phyloP scores from a whole-genome alignment of 2,888 invertebrate species.

The Machimus atricapillus region DNA sequence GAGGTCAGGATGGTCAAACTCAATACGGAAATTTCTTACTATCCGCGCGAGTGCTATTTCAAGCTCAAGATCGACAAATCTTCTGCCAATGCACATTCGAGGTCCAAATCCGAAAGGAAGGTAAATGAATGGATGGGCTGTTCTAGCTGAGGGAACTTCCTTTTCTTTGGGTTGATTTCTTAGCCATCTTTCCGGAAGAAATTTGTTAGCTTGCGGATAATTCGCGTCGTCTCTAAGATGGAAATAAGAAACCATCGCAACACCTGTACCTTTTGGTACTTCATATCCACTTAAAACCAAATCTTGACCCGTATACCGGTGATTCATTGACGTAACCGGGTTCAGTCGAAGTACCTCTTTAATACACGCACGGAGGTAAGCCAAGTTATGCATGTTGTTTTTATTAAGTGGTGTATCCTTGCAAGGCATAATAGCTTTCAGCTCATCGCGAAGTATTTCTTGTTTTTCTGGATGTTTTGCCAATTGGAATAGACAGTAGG shows the following conservation, averaged over 20 bases:
- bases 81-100: constrained; percentile 71
- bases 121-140: constrained; percentile 65
- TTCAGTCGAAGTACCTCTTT: constrained; percentile 74
- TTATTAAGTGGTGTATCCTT: constrained; percentile 60
- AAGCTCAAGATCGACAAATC: constrained; percentile 76
- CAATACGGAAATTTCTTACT: constrained; percentile 54
- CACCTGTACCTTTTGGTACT: constrained; percentile 71
- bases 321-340: constrained; percentile 68
- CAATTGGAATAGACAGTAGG: constrained; percentile 53
- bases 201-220: constrained; percentile 57
- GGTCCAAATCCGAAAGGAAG: constrained; percentile 75
- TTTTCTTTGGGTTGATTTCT: constrained; percentile 48
- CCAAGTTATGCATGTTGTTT: constrained; percentile 62
- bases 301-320: constrained; percentile 65
- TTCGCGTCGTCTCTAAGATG: constrained; percentile 61
- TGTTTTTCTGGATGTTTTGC: constrained; percentile 72
- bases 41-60: constrained; percentile 64
- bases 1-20: constrained; percentile 52
- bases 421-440: constrained; percentile 61
- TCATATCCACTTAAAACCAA: constrained; percentile 69
- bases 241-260: constrained; percentile 74
- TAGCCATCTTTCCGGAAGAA: constrained; percentile 78
- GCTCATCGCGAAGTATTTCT: constrained; percentile 68
- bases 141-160: constrained; percentile 39
- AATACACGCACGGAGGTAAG: constrained; percentile 75